These are phyloP conservation scores for Magallana gigas DNA, from an alignment of 1,140 invertebrate genomes.

Conservation along the genomic window DNA sequence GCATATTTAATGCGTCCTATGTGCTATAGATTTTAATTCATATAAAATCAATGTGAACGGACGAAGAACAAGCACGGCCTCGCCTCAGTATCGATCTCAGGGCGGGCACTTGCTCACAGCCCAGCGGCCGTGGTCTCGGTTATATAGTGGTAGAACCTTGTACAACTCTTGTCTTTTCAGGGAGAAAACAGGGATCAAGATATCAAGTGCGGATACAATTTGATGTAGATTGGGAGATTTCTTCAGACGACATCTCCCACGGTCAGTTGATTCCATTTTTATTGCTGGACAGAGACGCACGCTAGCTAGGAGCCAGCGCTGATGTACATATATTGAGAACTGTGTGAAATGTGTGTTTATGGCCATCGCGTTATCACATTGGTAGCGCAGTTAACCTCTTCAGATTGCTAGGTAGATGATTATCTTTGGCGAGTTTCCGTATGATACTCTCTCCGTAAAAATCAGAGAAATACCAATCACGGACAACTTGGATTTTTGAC, in stretches of 20 bases:
- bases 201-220: background rate
- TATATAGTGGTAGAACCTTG: background rate
- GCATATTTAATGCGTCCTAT: background rate
- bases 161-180: background rate
- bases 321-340: background rate
- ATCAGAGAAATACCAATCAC: too few species aligned
- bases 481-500: too few species aligned
- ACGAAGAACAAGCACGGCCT: background rate
- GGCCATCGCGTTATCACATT: conserved; percentile 14
- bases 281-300: background rate
- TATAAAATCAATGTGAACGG: conserved; percentile 12
- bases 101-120: background rate
- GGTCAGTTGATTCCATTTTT: conserved; percentile 20
- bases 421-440: too few species aligned
- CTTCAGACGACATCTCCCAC: background rate
- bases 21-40: background rate
- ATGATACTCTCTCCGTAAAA: too few species aligned
- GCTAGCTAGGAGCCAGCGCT: background rate
- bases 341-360: conserved; percentile 16
- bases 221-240: background rate
- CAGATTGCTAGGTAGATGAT: background rate
- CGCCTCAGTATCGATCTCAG: background rate
- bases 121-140: background rate
- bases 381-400: background rate
- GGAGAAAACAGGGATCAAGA: background rate